Percentiles rank a stretch among this genome's conserved stretches.
Conservation (phyloP, 2,797 vertebrate species). For the Poeciliopsis turneri region DNA sequence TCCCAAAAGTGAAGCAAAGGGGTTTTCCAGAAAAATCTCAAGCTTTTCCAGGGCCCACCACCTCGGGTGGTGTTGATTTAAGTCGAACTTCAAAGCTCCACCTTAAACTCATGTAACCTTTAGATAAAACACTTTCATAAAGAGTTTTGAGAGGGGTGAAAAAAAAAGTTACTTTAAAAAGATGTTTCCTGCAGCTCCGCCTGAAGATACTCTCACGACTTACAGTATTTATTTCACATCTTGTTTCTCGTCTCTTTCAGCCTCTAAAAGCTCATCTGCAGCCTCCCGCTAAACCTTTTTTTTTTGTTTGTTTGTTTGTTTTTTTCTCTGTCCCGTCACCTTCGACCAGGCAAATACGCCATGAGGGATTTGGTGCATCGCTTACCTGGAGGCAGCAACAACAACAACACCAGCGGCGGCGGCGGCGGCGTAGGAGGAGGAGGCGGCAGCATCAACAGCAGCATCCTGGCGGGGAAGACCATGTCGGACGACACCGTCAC, state of each 20-base stretch:
- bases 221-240: not conserved
- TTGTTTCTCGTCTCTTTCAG: not conserved
- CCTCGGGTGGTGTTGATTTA: not conserved
- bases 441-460: constrained; percentile 50
- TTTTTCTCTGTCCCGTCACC: constrained; percentile 7
- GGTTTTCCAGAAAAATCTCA: not conserved
- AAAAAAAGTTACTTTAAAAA: not conserved
- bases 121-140: not conserved
- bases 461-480: constrained; percentile 85
- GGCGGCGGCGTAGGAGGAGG: constrained; percentile 24
- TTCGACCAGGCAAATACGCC: constrained; percentile 92
- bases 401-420: constrained; percentile 76
- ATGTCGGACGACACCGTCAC: constrained; percentile 99
- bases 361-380: constrained; percentile 98
- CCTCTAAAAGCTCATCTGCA: constrained; percentile 6
- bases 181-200: not conserved
- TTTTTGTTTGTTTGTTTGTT: no score
- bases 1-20: not conserved
- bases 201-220: not conserved
- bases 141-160: not conserved
- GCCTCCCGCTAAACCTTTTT: not conserved
- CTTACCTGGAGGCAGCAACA: constrained; percentile 93
- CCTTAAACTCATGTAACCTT: not conserved
- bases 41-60: not conserved
- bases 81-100: not conserved